Base-by-base conservation (phyloP, 2,113 vertebrate species). In the Hassar affinis region DNA sequence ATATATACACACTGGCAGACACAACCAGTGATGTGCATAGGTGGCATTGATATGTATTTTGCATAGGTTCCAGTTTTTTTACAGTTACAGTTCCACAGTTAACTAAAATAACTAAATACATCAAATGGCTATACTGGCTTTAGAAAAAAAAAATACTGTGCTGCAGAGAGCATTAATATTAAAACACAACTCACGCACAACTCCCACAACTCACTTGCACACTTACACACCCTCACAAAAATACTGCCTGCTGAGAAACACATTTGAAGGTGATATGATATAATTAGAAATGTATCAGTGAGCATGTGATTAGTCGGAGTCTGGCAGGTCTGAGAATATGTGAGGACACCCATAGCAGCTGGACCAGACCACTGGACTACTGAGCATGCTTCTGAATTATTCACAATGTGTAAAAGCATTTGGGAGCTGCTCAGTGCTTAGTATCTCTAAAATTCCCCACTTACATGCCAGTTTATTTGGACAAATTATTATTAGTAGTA, bases 201-300 rank as follows among this genome's bases (percentile, higher is more conserved):
- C 12, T 38, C 35, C 38, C 38, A 42, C 35, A 10, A 20, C 25
- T 57, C 47, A 52, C 15, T 51, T n/a, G n/a, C 20, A 59, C 9
- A 79, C 42, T 75, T 35, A 38, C 15, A 42, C 52, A 51, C 57
- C 71, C 33, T 71, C n/a, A 75, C 20, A 1, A 35, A n/a, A 59
- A 54, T 62, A 51, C 54, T 38, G 30, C 42, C 79, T 54, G 78
- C 52, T 69, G 85, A 59, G 68, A 72, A 74, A 47, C 10, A 25
- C 78, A 77, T 86, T 69, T 68, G 77, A 83, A 86, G 77, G 81
- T 86, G 82, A 90, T 84, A 81, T 85, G 88, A 84, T 88, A 86
- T 86, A 89, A 90, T 89, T 89, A 90, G 72, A 90, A 83, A 85
- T 85, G 81, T 80, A 85, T 59, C 57, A 68, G 64, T 81, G 54